Conservation (phyloP, 2,113 vertebrate genomes). For the Halcyon malimbica region DNA sequence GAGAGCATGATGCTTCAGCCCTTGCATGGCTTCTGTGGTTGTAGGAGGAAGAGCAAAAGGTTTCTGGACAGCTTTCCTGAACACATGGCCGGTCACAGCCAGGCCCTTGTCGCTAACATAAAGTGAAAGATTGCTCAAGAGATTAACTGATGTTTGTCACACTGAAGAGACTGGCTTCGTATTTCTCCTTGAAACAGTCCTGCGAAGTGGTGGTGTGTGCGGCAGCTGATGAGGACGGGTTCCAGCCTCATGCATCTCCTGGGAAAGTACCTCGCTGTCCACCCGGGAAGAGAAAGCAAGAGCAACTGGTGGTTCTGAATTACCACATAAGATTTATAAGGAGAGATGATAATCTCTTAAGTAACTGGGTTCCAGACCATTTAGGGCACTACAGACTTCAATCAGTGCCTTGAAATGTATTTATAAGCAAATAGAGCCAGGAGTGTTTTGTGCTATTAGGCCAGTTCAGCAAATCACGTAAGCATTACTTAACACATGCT, state of each 20-base stretch:
- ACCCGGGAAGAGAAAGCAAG: neutral
- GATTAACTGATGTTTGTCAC: neutral
- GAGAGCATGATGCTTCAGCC: neutral
- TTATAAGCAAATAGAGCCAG: slow-evolving; percentile 48
- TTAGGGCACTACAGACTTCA: slow-evolving; percentile 31
- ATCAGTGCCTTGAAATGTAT: slow-evolving; percentile 40
- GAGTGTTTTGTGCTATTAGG: slow-evolving; percentile 49
- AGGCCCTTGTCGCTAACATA: neutral
- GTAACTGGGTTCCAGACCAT: slow-evolving; percentile 9
- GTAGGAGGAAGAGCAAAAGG: neutral
- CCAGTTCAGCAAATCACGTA: slow-evolving; percentile 49
- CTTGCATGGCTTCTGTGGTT: neutral
- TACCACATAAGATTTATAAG: slow-evolving; percentile 21
- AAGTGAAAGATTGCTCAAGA: neutral
- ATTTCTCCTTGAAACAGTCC: neutral
- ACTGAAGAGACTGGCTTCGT: neutral
- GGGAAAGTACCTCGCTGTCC: neutral
- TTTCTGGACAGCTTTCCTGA: neutral
- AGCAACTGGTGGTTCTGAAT: neutral
- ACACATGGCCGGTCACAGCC: neutral
- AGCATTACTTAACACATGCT: slow-evolving; percentile 35
- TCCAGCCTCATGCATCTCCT: neutral
- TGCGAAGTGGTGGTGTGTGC: neutral
- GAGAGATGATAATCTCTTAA: slow-evolving; percentile 35
- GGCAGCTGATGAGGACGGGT: neutral